Conservation (phyloP, 1,140 invertebrate genomes). For the Hylaeus volcanicus region DNA sequence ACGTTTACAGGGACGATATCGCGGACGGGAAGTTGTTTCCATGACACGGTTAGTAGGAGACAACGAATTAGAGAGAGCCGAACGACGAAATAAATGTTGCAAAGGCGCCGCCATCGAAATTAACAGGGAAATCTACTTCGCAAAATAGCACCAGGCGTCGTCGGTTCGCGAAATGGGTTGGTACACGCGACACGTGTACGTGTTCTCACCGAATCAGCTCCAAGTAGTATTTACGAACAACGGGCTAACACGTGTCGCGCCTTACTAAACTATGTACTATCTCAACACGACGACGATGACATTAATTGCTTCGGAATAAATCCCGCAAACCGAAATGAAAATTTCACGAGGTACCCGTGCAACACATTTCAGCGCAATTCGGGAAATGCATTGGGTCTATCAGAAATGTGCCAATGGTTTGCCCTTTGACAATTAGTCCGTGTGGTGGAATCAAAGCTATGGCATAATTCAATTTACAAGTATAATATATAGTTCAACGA, state of each 20-base stretch:
- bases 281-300: conserved; percentile 33
- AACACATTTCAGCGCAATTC: background rate
- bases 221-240: conserved; percentile 60
- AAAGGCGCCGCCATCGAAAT: conserved; percentile 48
- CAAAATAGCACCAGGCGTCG: background rate
- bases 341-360: background rate
- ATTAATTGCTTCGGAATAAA: conserved; percentile 59
- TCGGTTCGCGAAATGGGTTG: conserved; percentile 34
- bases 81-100: conserved; percentile 26
- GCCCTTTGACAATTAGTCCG: no score
- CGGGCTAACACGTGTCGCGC: conserved; percentile 58
- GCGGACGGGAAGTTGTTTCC: background rate
- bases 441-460: no score
- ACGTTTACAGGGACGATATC: background rate
- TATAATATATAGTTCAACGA: no score
- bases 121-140: conserved; percentile 59
- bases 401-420: no score
- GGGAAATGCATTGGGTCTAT: background rate
- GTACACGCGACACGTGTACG: conserved; percentile 57
- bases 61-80: no score
- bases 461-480: no score
- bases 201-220: conserved; percentile 57
- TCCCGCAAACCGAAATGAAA: conserved; percentile 32
- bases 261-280: conserved; percentile 57
- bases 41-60: background rate